Percentiles rank a stretch among this genome's conserved stretches.
phyloP scores from a whole-genome alignment of 2,113 vertebrate species.

The Spilogale gracilis region DNA sequence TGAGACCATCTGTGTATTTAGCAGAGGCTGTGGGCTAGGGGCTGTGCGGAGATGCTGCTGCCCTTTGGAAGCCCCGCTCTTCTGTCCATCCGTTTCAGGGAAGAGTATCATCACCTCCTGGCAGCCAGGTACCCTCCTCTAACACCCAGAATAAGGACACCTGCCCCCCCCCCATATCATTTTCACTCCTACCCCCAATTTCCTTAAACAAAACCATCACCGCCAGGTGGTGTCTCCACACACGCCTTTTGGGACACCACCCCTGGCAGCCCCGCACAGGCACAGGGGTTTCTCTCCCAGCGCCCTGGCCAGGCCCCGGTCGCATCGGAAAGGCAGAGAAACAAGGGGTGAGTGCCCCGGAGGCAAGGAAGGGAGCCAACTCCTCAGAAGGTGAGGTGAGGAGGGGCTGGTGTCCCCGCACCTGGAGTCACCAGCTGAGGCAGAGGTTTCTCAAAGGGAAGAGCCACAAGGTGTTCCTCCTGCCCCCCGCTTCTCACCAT shows the following conservation, averaged over 20 bases:
- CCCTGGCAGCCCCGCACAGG: not conserved
- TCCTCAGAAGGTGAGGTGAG: not conserved
- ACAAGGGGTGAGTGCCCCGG: slow-evolving; percentile 41
- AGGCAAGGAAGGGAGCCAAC: not conserved
- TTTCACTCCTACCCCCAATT: not conserved
- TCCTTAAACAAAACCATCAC: not conserved
- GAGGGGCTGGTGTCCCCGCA: not conserved
- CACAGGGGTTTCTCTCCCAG: not conserved
- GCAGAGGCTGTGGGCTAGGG: not conserved
- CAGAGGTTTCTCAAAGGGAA: not conserved
- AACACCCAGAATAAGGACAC: not conserved
- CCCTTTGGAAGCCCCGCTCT: not conserved
- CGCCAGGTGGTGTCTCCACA: not conserved
- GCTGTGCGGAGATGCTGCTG: not conserved
- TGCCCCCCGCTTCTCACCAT: not conserved
- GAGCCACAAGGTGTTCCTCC: not conserved
- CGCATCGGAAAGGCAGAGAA: not conserved
- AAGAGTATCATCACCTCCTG: not conserved
- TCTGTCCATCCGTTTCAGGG: not conserved
- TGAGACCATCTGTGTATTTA: slow-evolving; percentile 76
- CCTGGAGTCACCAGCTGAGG: not conserved
- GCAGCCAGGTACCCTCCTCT: not conserved
- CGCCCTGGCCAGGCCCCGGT: not conserved
- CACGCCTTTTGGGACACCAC: not conserved
- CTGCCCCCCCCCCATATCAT: not conserved